Evolutionary conservation across 1,140 invertebrate genomes (phyloP), one percentile per base, ranked within the genome.

Genomic region (Drosophila kohkoa): DNA sequence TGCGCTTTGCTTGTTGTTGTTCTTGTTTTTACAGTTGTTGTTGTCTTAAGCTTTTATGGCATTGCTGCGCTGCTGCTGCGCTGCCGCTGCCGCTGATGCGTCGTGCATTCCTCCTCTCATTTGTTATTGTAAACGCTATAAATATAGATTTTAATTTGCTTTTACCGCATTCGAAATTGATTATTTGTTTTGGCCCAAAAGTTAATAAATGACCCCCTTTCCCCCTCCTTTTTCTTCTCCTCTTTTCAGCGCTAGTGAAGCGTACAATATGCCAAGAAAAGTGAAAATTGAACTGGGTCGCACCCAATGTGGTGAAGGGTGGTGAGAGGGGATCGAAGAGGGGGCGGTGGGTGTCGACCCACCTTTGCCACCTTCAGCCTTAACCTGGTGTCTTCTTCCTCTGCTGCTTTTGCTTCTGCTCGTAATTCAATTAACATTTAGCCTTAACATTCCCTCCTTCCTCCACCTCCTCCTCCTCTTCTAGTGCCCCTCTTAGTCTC

Each of bases 21-120:
- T 77, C 43, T 85, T 81, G 73, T 75, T 81, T 76, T 71, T 81
- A 70, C 77, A 79, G 75, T 82, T 82, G 74, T 72, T 80, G 76
- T 81, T 81, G 77, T 59, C 79, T 82, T 82, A 71, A 79, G 80
- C 80, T 82, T 82, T 76, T 83, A 82, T 82, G 67, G 76, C 54
- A 64, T 15, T 52, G 48, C 48, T 25, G 20, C 20, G 16, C 32
- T 49, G 60, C 16, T 20, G 32, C 16, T 43, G 48, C 13, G 16
- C 20, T 49, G 60, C 16, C 28, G 30, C n/a, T 43, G 63, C 55
- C 51, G 64, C 71, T 69, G 59, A 49, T 63, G 55, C 71, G 65
- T 60, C 71, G 80, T 82, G 81, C 81, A 83, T 83, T 83, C 68
- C 81, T 83, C 68, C 81, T 68, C 67, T 77, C 69, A 49, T 68